Conservation (phyloP, 2,888 invertebrate genomes). For the Ariolimax columbianus region DNA sequence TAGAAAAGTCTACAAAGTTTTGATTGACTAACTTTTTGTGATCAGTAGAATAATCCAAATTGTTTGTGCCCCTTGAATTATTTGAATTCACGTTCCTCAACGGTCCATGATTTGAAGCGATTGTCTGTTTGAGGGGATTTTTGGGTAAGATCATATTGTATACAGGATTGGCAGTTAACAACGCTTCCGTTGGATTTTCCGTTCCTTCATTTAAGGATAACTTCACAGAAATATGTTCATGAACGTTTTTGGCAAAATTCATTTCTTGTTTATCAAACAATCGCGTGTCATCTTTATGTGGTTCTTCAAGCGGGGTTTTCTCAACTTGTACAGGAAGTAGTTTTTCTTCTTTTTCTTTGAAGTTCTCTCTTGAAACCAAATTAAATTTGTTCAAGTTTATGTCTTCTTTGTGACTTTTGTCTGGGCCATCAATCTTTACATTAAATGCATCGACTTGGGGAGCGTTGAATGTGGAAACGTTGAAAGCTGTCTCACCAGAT, state of each 20-base stretch:
- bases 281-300: too few species aligned
- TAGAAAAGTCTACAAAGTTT: neutral
- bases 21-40: neutral
- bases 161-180: neutral
- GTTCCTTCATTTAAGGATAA: neutral
- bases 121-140: neutral
- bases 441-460: too few species aligned
- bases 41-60: neutral
- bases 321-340: too few species aligned
- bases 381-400: neutral
- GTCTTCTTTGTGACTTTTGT: neutral
- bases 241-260: neutral
- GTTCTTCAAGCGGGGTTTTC: neutral
- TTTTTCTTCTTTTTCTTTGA: neutral
- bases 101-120: neutral
- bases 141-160: neutral
- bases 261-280: neutral
- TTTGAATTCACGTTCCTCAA: neutral
- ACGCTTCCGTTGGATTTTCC: neutral
- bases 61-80: neutral
- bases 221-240: neutral
- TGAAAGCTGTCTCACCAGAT: too few species aligned
- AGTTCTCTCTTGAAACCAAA: neutral
- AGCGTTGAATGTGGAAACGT: neutral
- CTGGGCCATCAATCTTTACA: neutral